These are phyloP conservation scores for Pogonomyrmex californicus DNA, from an alignment of 1,140 invertebrate species.

Conservation along the genomic window DNA sequence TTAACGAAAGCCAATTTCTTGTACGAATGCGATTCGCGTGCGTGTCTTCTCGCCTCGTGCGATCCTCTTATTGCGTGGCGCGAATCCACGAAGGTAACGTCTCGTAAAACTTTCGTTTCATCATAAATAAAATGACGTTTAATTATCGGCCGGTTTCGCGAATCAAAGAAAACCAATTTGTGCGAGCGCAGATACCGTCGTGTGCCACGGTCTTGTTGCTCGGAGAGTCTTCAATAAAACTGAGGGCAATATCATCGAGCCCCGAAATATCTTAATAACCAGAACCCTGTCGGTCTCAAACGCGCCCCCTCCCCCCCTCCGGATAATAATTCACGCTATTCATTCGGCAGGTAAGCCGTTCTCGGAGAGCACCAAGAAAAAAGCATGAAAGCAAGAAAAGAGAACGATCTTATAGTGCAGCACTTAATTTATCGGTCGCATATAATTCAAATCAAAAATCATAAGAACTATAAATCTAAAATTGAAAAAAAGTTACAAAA, in stretches of 20 bases:
- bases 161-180: slow-evolving; percentile 53
- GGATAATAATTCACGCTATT: slow-evolving; percentile 78
- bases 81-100: slow-evolving; percentile 20
- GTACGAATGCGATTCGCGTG: slow-evolving; percentile 30
- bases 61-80: slow-evolving; percentile 14
- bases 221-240: slow-evolving; percentile 40
- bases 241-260: slow-evolving; percentile 55
- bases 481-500: not conserved
- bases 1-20: slow-evolving; percentile 58
- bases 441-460: not conserved
- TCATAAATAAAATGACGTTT: slow-evolving; percentile 61
- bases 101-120: slow-evolving; percentile 36
- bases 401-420: slow-evolving; percentile 25
- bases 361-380: slow-evolving; percentile 39
- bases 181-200: slow-evolving; percentile 17
- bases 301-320: slow-evolving; percentile 4
- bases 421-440: slow-evolving; percentile 29
- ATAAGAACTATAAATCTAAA: not conserved
- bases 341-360: slow-evolving; percentile 6
- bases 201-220: not conserved
- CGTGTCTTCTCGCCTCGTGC: slow-evolving; percentile 17
- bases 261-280: slow-evolving; percentile 76
- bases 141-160: slow-evolving; percentile 58
- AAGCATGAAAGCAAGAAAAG: slow-evolving; percentile 43
- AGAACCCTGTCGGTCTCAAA: slow-evolving; percentile 42